Conservation (phyloP, 2,797 vertebrate genomes). For the Argyrosomus regius region DNA sequence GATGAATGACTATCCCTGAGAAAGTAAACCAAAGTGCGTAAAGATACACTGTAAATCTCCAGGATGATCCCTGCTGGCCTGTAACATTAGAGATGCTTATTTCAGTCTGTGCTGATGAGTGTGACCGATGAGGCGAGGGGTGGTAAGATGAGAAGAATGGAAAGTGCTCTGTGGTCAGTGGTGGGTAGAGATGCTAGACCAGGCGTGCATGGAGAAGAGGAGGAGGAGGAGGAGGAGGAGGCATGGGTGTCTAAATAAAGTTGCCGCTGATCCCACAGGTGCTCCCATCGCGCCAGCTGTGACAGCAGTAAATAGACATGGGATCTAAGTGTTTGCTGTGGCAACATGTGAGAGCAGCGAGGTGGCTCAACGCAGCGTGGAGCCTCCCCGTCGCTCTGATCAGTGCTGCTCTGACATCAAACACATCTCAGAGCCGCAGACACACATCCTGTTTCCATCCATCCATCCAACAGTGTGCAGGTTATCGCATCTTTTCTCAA, state of each 20-base stretch:
- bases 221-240: neutral
- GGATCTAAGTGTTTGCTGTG: conserved; percentile 74
- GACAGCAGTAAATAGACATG: conserved; percentile 70
- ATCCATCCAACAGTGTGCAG: neutral
- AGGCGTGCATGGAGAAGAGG: neutral
- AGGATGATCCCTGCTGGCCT: conserved; percentile 20
- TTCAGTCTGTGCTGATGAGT: conserved; percentile 62
- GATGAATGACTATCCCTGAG: conserved; percentile 44
- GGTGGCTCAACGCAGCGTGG: conserved; percentile 53
- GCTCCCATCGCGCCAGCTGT: conserved; percentile 70
- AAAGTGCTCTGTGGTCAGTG: conserved; percentile 71
- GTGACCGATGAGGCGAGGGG: conserved; percentile 8
- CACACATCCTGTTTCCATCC: neutral
- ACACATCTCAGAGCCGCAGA: conserved; percentile 1
- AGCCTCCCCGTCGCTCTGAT: conserved; percentile 58
- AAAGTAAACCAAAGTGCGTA: conserved; percentile 53
- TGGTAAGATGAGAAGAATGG: conserved; percentile 69
- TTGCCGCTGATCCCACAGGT: conserved; percentile 71
- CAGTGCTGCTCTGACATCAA: conserved; percentile 60
- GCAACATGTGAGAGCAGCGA: conserved; percentile 60
- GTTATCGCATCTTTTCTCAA: conserved; percentile 14
- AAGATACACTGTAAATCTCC: conserved; percentile 25
- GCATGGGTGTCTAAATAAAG: conserved; percentile 75
- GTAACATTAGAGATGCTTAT: conserved; percentile 66
- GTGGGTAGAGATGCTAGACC: conserved; percentile 36